Evolutionary conservation across 2,888 invertebrate genomes (phyloP), one percentile per base, ranked within the genome.

Genomic region (Aphodius sticticus): DNA sequence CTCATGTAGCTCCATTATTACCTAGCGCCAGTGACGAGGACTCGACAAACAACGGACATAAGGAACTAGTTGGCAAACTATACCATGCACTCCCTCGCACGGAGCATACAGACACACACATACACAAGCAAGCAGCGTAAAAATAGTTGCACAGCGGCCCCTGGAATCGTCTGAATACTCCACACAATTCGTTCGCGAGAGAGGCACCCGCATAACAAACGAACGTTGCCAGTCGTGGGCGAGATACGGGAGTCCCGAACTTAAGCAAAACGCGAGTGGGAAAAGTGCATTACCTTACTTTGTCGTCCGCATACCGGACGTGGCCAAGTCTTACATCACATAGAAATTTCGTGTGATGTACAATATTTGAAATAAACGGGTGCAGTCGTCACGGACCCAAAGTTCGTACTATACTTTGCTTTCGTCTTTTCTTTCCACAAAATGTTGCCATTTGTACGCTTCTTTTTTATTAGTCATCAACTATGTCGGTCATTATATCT

Each of bases 121-220:
- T 35, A 74, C 37, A 74, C 71, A 16, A 16, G 35, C 70, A 16
- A 12, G 37, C 9, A 15, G 53, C 72, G 69, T 78, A 78, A 78
- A 78, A 78, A 78, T 78, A 78, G 78, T 72, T 72, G 6, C 38
- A 37, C 16, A 26, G 72, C 78, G 78, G 78, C 78, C 78, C 78
- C 78, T 78, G 78, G 78, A 78, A 78, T 78, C 78, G 69, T 36
- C 38, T 69, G 69, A 77, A 77, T 37, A 74, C 35, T 37, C 35
- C 35, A 26, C 71, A 35, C 74, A 74, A 36, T 37, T 74, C 74
- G 74, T 74, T 53, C 53, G 53, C 53, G 53, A 53, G 53, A 53
- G 53, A 53, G 53, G 12, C 53, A 53, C 53, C 53, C 53, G 53
- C 53, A 53, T 53, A 53, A 53, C 53, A 53, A 53, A 53, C 53